Base-by-base conservation (phyloP, 2,113 vertebrate species). In the Asarcornis scutulata region DNA sequence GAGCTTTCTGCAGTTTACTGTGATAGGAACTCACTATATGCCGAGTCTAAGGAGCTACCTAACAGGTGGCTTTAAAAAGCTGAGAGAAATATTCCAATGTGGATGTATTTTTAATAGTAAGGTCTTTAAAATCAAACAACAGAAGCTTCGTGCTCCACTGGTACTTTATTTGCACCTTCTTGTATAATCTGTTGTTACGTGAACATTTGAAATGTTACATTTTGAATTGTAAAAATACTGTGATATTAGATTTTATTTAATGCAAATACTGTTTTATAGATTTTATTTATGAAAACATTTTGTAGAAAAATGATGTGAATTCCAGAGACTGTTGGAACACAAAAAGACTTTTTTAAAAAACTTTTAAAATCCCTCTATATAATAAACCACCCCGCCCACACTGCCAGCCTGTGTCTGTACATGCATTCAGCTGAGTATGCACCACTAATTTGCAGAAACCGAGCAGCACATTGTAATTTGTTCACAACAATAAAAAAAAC, bases 231-330 rank as follows among this genome's bases (percentile, higher is more conserved):
- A 77, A 75, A 62, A 52, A 77, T 76, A 84, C 81, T 86, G 86
- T 93, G 93, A 91, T 26, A 22, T 17, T 0, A 11, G 13, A 20
- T 64, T 75, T 92, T 96, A 97, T 96, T 97, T 97, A 97, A 96
- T 88, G 85, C n/a, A 86, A 50, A 76, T 23, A n/a, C 73, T 78
- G 85, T 10, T 83, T 71, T 77, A 56, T 93, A 82, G 67, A 73
- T 84, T 64, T 96, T 96, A 97, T 95, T 97, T 97, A 97, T 97
- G 55, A 67, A 78, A 62, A 20, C 3, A 63, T 79, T 66, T 88
- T 74, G 78, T 67, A 86, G 59, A 83, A 73, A 83, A 96, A 46
- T 10, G 0, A 52, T 66, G 74, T 29, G 63, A 86, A 79, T 58
- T 25, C 22, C 67, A 74, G 12, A 66, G 36, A 25, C 13, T 10